Base-by-base conservation (phyloP, 2,888 invertebrate genomes). In the Brenthis hecate region DNA sequence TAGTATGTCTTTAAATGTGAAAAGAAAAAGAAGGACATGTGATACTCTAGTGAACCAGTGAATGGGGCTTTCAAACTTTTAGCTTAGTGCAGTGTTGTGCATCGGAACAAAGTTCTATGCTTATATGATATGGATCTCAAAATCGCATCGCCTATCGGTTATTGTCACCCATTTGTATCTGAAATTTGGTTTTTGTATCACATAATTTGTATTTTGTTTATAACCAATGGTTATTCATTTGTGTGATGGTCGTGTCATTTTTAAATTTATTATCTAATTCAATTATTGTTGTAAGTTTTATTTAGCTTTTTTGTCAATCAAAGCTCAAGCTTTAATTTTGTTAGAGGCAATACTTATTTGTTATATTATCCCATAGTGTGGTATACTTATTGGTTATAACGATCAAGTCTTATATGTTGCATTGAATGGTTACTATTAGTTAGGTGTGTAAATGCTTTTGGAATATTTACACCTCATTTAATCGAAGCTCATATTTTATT, bases 1-100 rank as follows among this genome's bases (percentile, higher is more conserved):
- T 83, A 86, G 86, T 84, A 83, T 92, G 81, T 89, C 90, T 79
- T 85, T 92, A 81, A 88, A 91, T 87, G 91, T 86, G 83, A 92
- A 92, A 89, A 88, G 92, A 83, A 92, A 92, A 85, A 87, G 87
- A 88, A 84, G 92, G 92, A 92, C 87, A 83, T 87, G 88, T 91
- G 88, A 88, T 91, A 87, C 84, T 86, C 81, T 84, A 87, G 88
- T 85, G 83, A 86, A 85, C 87, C 89, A 91, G 91, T 91, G 91
- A 87, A 84, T 80, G 85, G 84, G 85, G 84, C 84, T 78, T 79
- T 83, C 84, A 81, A 85, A 82, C 80, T 79, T 19, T 79, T 87
- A 86, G 85, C 82, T 79, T 81, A 87, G 87, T 88, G 86, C 85
- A 86, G 87, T 86, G 87, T 80, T 80, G 84, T 81, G 80, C 77